Percentiles rank a stretch among this genome's conserved stretches.
These are phyloP conservation scores for Ormyrus rosae DNA, from an alignment of 2,888 invertebrate genomes.

Conservation along the genomic window DNA sequence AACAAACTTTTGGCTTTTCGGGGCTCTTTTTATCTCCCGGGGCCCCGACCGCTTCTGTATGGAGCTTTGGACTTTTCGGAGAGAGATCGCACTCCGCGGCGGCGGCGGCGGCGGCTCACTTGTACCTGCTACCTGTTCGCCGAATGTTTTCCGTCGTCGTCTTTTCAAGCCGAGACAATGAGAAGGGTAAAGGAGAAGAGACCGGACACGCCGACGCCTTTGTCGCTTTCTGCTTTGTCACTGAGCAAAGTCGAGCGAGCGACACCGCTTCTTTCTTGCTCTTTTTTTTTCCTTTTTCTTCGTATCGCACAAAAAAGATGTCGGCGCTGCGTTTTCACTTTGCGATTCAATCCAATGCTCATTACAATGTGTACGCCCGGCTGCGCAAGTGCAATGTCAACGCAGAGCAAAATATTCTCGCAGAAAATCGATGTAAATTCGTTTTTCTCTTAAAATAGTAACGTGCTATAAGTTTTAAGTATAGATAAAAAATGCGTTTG, in stretches of 20 bases:
- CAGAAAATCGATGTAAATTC: no score
- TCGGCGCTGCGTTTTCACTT: no score
- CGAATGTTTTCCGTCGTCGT: constrained; percentile 44
- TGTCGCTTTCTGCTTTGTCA: constrained; percentile 28
- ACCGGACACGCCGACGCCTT: not conserved
- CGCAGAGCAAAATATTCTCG: no score
- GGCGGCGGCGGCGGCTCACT: constrained; percentile 50
- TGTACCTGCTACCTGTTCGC: constrained; percentile 60
- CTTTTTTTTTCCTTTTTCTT: no score
- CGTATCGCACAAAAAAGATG: no score
- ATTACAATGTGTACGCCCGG: no score
- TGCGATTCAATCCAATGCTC: no score
- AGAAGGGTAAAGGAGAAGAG: constrained; percentile 4
- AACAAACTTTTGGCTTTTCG: constrained; percentile 62
- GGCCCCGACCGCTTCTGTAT: constrained; percentile 23
- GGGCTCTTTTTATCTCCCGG: constrained; percentile 37
- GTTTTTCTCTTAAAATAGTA: no score
- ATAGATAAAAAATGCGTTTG: no score
- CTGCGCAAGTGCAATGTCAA: no score
- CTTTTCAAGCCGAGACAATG: constrained; percentile 12
- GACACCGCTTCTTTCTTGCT: not conserved
- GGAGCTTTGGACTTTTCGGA: not conserved
- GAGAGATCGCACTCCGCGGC: no score
- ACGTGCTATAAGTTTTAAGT: no score
- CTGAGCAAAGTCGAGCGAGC: constrained; percentile 21